These are phyloP conservation scores for Sciurus niger DNA, from an alignment of 2,113 vertebrate species.

Conservation along the genomic window DNA sequence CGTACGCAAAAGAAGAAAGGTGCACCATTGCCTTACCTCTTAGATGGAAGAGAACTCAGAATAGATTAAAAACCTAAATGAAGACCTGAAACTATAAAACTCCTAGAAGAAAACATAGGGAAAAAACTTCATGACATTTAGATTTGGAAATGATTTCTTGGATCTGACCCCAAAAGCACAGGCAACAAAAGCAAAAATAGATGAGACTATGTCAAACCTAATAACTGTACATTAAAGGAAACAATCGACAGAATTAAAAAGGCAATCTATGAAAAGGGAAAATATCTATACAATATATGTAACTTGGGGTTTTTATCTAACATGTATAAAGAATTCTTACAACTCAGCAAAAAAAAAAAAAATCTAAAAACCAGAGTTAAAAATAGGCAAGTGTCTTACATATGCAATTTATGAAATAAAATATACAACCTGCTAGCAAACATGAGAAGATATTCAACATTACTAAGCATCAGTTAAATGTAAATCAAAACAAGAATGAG, in stretches of 20 bases:
- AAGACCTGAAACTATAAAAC: background rate
- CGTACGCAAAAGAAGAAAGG: background rate
- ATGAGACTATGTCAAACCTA: background rate
- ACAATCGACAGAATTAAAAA: background rate
- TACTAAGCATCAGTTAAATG: background rate
- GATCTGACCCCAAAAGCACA: background rate
- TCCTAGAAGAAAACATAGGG: background rate
- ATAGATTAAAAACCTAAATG: background rate
- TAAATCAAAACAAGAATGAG: background rate
- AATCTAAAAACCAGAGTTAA: background rate
- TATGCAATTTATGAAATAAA: background rate
- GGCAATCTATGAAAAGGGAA: background rate
- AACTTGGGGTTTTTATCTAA: background rate
- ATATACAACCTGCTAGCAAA: background rate
- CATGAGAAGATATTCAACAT: background rate
- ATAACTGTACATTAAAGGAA: background rate
- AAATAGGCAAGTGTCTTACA: background rate
- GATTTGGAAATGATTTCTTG: constrained; percentile 19
- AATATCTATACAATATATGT: constrained; percentile 1
- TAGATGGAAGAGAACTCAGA: background rate
- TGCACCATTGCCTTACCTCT: background rate
- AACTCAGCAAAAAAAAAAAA: background rate
- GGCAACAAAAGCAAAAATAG: background rate
- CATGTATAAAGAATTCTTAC: background rate
- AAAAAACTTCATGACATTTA: background rate